phyloP scores from a whole-genome alignment of 2,888 invertebrate genomes.

The Drosophila neotestacea region DNA sequence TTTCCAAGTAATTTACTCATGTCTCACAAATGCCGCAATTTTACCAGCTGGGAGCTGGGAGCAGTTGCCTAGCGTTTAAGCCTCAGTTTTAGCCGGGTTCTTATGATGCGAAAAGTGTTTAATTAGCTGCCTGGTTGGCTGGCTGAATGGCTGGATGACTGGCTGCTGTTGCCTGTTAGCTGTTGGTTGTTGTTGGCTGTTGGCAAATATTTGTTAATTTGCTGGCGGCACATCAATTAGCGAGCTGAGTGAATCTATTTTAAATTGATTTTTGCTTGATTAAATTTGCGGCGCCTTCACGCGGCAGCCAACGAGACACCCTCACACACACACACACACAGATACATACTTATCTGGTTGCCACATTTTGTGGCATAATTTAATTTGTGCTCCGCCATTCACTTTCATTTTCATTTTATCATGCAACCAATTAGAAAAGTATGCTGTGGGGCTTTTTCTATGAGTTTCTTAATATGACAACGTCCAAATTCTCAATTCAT shows the following conservation, averaged over 20 bases:
- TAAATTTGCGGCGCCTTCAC: slow-evolving; percentile 60
- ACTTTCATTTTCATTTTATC: slow-evolving; percentile 38
- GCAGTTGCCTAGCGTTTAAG: slow-evolving; percentile 23
- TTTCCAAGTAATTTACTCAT: slow-evolving; percentile 72
- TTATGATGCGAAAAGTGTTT: slow-evolving; percentile 58
- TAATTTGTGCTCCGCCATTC: slow-evolving; percentile 46
- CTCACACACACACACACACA: background rate
- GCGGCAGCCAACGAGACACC: slow-evolving; percentile 5
- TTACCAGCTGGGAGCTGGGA: background rate
- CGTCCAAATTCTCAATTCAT: slow-evolving; percentile 59
- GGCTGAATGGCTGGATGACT: background rate
- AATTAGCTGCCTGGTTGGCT: slow-evolving; percentile 52
- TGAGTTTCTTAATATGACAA: slow-evolving; percentile 37
- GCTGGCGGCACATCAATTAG: slow-evolving; percentile 70
- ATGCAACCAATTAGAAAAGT: slow-evolving; percentile 41
- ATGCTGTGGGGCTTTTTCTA: slow-evolving; percentile 31
- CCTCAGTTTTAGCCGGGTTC: slow-evolving; percentile 28
- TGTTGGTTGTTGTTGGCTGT: slow-evolving; percentile 37
- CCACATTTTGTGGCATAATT: slow-evolving; percentile 46
- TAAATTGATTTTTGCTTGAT: slow-evolving; percentile 80
- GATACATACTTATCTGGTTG: slow-evolving; percentile 7
- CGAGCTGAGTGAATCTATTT: slow-evolving; percentile 73
- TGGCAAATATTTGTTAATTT: slow-evolving; percentile 77
- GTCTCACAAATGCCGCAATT: slow-evolving; percentile 40
- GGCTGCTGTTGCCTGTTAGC: slow-evolving; percentile 47